phyloP scores from a whole-genome alignment of 2,113 vertebrate species.

The Rhodinocichla rosea region DNA sequence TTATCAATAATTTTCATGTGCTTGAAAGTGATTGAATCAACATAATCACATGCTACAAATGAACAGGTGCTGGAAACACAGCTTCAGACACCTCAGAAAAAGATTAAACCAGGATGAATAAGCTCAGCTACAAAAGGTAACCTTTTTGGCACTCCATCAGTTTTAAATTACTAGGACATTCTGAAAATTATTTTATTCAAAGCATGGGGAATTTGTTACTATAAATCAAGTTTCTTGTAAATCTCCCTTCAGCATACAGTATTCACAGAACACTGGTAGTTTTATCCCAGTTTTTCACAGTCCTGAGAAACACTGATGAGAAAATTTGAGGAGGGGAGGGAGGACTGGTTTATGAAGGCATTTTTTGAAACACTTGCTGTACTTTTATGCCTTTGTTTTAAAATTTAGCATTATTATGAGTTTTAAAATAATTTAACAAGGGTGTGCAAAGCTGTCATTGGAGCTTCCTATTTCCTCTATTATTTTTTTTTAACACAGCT shows the following conservation, averaged over 20 bases:
- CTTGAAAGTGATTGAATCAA: conserved; percentile 20
- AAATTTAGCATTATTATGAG: neutral
- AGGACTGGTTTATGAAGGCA: neutral
- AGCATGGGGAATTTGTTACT: neutral
- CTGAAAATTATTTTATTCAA: neutral
- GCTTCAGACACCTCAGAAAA: neutral
- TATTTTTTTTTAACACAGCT: neutral
- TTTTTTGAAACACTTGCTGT: neutral
- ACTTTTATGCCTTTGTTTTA: neutral
- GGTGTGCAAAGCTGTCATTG: neutral
- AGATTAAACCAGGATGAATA: neutral
- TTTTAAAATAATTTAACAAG: neutral
- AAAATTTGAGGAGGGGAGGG: neutral
- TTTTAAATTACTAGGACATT: neutral
- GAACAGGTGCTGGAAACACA: conserved; percentile 7
- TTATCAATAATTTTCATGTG: conserved; percentile 17
- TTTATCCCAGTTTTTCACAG: neutral
- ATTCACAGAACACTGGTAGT: neutral
- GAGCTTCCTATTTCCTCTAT: neutral
- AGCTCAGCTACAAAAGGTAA: neutral
- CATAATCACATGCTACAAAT: neutral
- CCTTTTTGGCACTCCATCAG: neutral
- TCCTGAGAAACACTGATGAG: neutral
- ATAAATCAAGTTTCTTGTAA: neutral
- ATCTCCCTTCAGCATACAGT: neutral